Percentiles rank a stretch among this genome's conserved stretches.
Evolutionary conservation across 2,888 invertebrate genomes (phyloP).

Genomic region (Ophion slaviceki): DNA sequence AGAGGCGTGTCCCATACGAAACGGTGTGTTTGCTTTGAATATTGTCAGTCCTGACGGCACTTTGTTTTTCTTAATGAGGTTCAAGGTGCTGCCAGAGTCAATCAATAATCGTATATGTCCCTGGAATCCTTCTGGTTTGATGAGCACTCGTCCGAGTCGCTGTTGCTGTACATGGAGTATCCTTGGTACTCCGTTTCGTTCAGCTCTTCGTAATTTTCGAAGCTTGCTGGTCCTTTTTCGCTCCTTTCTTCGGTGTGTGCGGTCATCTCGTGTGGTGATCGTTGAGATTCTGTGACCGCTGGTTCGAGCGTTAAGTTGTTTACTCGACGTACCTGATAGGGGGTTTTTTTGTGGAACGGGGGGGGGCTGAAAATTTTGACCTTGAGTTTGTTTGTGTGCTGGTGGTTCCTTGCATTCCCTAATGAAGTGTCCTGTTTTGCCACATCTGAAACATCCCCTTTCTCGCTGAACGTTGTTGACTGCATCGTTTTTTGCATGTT

Average conservation of each 20-base stretch:
- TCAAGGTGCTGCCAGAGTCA: conserved; percentile 10
- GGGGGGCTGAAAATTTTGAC: neutral
- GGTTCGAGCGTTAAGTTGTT: conserved; percentile 8
- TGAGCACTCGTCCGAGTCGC: conserved; percentile 9
- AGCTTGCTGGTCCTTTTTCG: conserved; percentile 11
- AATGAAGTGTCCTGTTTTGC: neutral
- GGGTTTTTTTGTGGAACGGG: neutral
- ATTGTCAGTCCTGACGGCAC: neutral
- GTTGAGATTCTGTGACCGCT: neutral
- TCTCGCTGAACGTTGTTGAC: neutral
- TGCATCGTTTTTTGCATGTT: neutral
- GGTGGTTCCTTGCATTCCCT: conserved; percentile 6
- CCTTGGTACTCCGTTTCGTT: conserved; percentile 12
- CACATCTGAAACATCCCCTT: conserved; percentile 13
- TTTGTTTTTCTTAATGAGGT: conserved; percentile 21
- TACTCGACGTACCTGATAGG: neutral
- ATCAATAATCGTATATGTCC: neutral
- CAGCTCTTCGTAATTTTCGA: conserved; percentile 18
- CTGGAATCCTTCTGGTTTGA: conserved; percentile 20
- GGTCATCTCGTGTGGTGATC: neutral
- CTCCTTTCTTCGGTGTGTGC: neutral
- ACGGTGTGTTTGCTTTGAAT: neutral
- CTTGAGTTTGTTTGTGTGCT: neutral
- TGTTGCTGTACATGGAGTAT: conserved; percentile 14
- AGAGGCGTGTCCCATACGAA: neutral